Evolutionary conservation across 2,113 vertebrate genomes (phyloP).

Genomic region (Phylloscopus trochilus): DNA sequence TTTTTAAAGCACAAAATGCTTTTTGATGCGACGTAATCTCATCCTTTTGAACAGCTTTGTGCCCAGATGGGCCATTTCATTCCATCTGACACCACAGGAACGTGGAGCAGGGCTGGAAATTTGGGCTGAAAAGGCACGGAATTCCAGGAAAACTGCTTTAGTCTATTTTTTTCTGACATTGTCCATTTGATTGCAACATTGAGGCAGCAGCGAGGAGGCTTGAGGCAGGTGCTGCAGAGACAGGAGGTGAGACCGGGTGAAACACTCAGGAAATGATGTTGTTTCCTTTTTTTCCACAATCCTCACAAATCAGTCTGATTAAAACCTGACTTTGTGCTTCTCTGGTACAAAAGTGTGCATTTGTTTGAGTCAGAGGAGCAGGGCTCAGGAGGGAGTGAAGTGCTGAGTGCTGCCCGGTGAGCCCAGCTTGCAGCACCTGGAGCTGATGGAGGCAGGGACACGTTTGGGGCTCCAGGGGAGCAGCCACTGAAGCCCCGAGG

Average conservation of each 20-base stretch:
- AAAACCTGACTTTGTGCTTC: neutral
- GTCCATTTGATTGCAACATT: neutral
- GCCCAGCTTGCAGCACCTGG: neutral
- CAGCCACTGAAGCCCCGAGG: neutral
- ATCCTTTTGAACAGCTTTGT: neutral
- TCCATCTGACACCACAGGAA: neutral
- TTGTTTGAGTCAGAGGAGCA: neutral
- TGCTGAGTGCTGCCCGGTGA: neutral
- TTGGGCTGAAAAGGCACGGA: neutral
- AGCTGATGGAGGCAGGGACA: neutral
- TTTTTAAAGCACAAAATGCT: neutral
- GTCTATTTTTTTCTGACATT: neutral
- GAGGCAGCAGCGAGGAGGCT: neutral
- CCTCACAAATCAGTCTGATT: neutral
- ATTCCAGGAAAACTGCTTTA: neutral
- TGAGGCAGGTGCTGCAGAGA: neutral
- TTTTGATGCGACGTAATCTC: neutral
- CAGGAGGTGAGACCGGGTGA: neutral
- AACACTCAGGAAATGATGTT: neutral
- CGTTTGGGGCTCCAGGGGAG: accelerated
- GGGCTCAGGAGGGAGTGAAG: neutral
- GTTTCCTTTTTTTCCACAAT: neutral
- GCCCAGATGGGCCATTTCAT: neutral
- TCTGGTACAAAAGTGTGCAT: neutral
- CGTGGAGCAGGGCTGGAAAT: neutral